A percentile compares a stretch with the other conserved stretches of the same genome.
Conservation (phyloP, 2,888 invertebrate species). For the Eilema sororculum region DNA sequence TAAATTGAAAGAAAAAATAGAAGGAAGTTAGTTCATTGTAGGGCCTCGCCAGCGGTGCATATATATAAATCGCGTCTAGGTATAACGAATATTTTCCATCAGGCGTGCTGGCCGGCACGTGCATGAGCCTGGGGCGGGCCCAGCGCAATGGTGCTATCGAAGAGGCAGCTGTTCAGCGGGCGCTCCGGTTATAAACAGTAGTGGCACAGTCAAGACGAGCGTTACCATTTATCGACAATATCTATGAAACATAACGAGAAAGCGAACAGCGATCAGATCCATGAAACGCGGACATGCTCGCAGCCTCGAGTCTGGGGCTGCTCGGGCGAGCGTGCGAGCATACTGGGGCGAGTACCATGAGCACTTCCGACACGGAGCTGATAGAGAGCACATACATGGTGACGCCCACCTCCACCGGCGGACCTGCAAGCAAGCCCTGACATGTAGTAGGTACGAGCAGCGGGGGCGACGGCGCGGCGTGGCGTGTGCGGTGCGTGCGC, state of each 20-base stretch:
- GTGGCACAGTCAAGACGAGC: conserved; percentile 53
- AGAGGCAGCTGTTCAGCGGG: conserved; percentile 29
- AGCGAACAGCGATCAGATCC: conserved; percentile 57
- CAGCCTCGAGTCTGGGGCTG: conserved; percentile 86
- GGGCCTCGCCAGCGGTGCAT: too few species aligned
- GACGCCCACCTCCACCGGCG: conserved; percentile 98
- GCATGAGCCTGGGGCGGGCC: background rate
- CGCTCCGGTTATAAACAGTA: conserved; percentile 36
- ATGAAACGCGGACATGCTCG: conserved; percentile 77
- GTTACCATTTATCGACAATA: conserved; percentile 49
- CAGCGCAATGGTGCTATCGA: background rate
- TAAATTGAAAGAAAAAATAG: too few species aligned
- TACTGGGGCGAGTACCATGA: conserved; percentile 93
- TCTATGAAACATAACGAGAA: conserved; percentile 56
- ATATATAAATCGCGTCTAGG: too few species aligned
- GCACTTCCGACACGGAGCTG: conserved; percentile 99
- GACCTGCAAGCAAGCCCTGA: conserved; percentile 92
- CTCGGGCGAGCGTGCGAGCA: conserved; percentile 70
- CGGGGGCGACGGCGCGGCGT: conserved; percentile 29
- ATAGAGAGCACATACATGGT: conserved; percentile 99
- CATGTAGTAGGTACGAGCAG: conserved; percentile 89
- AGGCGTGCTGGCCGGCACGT: background rate
- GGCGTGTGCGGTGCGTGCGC: conserved; percentile 30
- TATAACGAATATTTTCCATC: background rate
- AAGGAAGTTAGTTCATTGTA: too few species aligned